Evolutionary conservation across 1,140 invertebrate species (phyloP), one percentile per base, ranked within the genome.

Genomic region (Ectropis grisescens): DNA sequence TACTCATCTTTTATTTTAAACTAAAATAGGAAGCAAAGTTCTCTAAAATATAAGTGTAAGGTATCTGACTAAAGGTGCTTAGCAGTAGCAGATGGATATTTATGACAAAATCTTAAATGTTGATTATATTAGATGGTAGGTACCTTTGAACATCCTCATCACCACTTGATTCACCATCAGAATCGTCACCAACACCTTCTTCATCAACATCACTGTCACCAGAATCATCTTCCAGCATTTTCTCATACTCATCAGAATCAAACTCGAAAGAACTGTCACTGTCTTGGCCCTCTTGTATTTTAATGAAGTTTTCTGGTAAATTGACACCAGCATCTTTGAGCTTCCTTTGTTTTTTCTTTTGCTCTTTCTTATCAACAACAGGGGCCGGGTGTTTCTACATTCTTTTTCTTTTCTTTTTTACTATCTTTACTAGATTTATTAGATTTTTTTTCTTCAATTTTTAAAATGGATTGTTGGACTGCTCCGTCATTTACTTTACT

Each of bases 161-260:
- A n/a, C n/a, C n/a, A n/a, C n/a, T n/a, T n/a, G n/a, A n/a, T 4
- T 19, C 16, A 19, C 8, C 16, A 19, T 8, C 16, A 3, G 16
- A 19, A 19, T 8, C 16, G 3, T 19, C 16, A 4, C 8, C 16
- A 19, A 19, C 34, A 40, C 36, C 24, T 11, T 37, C 25, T 6
- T 37, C 46, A 24, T 34, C 27, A 10, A 41, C 42, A 16, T 41
- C 43, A 34, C 30, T 28, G 24, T 50, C 51, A 41, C 22, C 33
- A 7, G 13, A 13, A 25, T 26, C 52, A 34, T 45, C 32, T 40
- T 47, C 47, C 11, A 66, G 32, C 35, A 62, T 45, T 28, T 68
- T 69, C 8, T 69, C 59, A 61, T 46, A 76, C 36, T 64, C 69
- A 61, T 74, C 69, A 25, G 71, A 76, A 41, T 72, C 61, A 64